phyloP scores from a whole-genome alignment of 2,888 invertebrate genomes.

The Isoperla grammatica region DNA sequence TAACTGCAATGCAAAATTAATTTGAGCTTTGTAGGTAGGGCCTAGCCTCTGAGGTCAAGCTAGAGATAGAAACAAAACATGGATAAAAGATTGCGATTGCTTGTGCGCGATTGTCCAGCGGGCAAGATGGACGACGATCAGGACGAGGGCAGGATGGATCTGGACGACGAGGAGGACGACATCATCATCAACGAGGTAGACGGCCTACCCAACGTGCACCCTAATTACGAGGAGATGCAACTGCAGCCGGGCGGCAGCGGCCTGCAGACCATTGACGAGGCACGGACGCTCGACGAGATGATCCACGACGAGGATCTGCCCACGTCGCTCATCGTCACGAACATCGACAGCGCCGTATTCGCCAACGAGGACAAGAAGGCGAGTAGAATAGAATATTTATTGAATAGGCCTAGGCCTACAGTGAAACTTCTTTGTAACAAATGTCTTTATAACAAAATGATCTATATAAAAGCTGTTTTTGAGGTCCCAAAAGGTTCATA shows the following conservation, averaged over 20 bases:
- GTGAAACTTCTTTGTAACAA: no score
- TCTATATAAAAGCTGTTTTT: no score
- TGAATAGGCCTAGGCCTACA: no score
- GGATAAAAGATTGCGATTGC: no score
- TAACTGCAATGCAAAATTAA: no score
- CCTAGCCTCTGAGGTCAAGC: no score
- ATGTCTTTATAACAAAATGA: no score
- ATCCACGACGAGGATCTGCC: conserved; percentile 72
- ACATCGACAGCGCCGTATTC: conserved; percentile 76
- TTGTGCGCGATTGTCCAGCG: no score
- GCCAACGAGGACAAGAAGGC: conserved; percentile 49
- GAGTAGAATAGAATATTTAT: no score
- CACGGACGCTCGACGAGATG: conserved; percentile 55
- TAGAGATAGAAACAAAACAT: no score
- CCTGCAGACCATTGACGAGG: conserved; percentile 36
- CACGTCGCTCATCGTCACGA: conserved; percentile 84
- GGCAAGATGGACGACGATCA: conserved; percentile 25
- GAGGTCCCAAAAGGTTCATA: no score
- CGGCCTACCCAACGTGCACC: conserved; percentile 79
- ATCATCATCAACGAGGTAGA: conserved; percentile 75
- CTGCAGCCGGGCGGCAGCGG: conserved; percentile 49
- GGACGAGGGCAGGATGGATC: conserved; percentile 27
- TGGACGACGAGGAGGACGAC: conserved; percentile 24
- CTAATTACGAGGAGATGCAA: conserved; percentile 60
- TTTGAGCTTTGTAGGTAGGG: no score